Conservation (phyloP, 2,113 vertebrate genomes). For the Promerops cafer region DNA sequence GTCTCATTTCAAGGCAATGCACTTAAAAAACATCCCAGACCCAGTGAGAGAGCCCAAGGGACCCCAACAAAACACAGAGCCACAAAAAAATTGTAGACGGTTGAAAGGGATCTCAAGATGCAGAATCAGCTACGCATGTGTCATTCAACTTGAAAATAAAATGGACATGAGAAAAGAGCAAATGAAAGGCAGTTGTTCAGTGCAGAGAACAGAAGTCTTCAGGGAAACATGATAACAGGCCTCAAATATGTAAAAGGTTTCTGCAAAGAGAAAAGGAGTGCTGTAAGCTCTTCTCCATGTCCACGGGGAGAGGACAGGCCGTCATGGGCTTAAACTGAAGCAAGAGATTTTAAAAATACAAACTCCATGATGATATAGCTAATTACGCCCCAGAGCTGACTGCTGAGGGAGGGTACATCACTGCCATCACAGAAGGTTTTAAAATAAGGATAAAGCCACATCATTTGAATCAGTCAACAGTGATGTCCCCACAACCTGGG, state of each 20-base stretch:
- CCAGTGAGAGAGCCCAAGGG: not conserved
- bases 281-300: not conserved
- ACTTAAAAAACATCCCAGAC: not conserved
- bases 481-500: not conserved
- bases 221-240: slow-evolving; percentile 40
- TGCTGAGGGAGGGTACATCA: not conserved
- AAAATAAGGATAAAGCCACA: not conserved
- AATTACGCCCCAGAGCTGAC: fast-evolving
- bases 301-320: not conserved
- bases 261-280: slow-evolving; percentile 5
- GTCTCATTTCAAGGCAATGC: not conserved
- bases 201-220: not conserved
- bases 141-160: slow-evolving; percentile 48
- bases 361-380: not conserved
- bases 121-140: not conserved
- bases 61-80: not conserved
- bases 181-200: slow-evolving; percentile 2
- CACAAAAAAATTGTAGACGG: not conserved
- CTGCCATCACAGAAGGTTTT: not conserved
- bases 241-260: slow-evolving; percentile 32
- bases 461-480: not conserved
- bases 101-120: slow-evolving; percentile 27
- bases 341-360: not conserved
- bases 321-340: not conserved
- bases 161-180: not conserved